Percentiles rank a stretch among this genome's conserved stretches.
phyloP scores from a whole-genome alignment of 2,113 vertebrate species.

The Puntigrus tetrazona region DNA sequence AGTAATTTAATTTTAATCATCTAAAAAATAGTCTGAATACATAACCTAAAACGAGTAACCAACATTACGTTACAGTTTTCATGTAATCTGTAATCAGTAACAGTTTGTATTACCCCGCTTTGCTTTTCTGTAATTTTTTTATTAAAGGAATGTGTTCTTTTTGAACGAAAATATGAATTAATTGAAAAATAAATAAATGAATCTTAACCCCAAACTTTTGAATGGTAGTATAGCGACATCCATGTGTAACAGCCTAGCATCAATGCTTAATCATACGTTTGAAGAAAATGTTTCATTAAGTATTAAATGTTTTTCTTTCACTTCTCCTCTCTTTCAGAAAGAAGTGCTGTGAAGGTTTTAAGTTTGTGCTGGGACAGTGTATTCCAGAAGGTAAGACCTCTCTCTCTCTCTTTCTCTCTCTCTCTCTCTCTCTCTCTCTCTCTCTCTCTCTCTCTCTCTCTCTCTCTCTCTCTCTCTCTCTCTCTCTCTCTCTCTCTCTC shows the following conservation, averaged over 20 bases:
- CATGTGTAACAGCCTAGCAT: neutral
- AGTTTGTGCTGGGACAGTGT: slow-evolving; percentile 96
- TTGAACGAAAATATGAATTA: too few species aligned
- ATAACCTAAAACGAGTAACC: too few species aligned
- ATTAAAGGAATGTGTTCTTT: too few species aligned
- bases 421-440: slow-evolving; percentile 12
- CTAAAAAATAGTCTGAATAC: too few species aligned
- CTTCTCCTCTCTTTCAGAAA: slow-evolving; percentile 79
- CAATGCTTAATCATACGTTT: neutral
- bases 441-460: slow-evolving; percentile 22
- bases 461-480: slow-evolving; percentile 12
- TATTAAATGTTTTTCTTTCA: slow-evolving; percentile 6
- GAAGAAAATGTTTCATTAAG: too few species aligned
- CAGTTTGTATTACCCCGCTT: too few species aligned
- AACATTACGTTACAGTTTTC: too few species aligned
- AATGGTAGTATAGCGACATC: neutral
- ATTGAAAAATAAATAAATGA: too few species aligned
- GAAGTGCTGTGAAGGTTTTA: slow-evolving; percentile 96
- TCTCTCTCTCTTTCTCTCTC: slow-evolving; percentile 12
- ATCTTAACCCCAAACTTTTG: too few species aligned
- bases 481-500: slow-evolving; percentile 24
- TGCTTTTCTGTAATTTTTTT: too few species aligned
- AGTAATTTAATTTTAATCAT: too few species aligned
- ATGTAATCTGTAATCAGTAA: too few species aligned
- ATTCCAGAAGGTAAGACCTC: slow-evolving; percentile 93